Conservation (phyloP, 2,113 vertebrate species). For the Mobula hypostoma region DNA sequence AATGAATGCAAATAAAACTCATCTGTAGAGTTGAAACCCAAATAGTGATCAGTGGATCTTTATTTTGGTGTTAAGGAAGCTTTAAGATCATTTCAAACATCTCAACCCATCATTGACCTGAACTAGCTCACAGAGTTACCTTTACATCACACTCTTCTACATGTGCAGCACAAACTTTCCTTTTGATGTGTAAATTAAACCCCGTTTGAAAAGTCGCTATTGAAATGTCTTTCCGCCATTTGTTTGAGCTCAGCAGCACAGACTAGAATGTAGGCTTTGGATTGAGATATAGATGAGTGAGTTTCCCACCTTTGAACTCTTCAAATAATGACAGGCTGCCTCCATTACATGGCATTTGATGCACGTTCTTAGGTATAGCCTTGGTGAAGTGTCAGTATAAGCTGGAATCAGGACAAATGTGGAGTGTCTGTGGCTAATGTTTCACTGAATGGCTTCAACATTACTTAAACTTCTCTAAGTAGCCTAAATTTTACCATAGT, state of each 20-base stretch:
- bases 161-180: background rate
- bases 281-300: background rate
- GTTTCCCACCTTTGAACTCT: background rate
- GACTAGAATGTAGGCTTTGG: background rate
- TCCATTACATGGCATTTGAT: background rate
- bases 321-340: background rate
- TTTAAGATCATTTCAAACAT: too few species aligned
- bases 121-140: background rate
- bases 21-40: background rate
- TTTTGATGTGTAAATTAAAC: background rate
- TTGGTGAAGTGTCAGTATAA: too few species aligned
- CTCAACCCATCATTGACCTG: too few species aligned
- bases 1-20: background rate
- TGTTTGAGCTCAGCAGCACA: too few species aligned
- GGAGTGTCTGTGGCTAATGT: too few species aligned
- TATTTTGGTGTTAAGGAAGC: background rate
- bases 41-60: background rate
- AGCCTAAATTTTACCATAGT: too few species aligned
- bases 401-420: too few species aligned
- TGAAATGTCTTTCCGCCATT: background rate
- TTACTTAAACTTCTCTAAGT: too few species aligned
- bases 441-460: too few species aligned
- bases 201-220: background rate
- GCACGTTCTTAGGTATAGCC: too few species aligned
- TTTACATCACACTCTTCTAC: background rate